phyloP scores from a whole-genome alignment of 2,113 vertebrate species.

The Elgaria multicarinata region DNA sequence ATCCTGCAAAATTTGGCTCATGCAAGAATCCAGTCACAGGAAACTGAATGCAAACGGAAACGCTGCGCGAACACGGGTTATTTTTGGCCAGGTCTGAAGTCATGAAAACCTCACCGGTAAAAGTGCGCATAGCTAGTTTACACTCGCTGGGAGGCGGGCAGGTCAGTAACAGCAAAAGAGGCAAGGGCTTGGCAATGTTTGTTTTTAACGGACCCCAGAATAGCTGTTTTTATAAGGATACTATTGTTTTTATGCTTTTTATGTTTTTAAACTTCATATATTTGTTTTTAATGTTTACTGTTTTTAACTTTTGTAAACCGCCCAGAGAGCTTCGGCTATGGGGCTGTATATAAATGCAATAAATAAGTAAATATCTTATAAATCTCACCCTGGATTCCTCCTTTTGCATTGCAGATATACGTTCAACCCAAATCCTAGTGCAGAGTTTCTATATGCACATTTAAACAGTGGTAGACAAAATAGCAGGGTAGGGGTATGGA shows the following conservation, averaged over 20 bases:
- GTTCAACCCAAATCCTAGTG: not conserved
- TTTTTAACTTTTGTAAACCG: too few relatives aligned
- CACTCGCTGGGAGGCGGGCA: not conserved
- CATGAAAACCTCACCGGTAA: not conserved
- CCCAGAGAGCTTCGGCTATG: too few relatives aligned
- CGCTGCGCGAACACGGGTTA: not conserved
- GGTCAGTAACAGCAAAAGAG: not conserved
- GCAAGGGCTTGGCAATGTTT: not conserved
- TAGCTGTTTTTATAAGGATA: too few relatives aligned
- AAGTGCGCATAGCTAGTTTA: not conserved
- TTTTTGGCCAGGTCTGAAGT: not conserved
- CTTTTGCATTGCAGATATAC: not conserved
- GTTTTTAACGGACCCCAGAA: too few relatives aligned
- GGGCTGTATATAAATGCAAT: too few relatives aligned
- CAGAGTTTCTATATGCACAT: not conserved
- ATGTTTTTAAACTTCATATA: too few relatives aligned
- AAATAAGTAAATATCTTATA: too few relatives aligned
- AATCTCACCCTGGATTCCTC: too few relatives aligned
- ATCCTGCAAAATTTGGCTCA: constrained; percentile 25
- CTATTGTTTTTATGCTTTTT: too few relatives aligned
- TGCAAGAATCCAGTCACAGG: not conserved
- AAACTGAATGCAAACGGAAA: not conserved
- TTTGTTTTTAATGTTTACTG: too few relatives aligned
- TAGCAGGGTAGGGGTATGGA: not conserved
- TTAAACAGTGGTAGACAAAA: not conserved